Base-by-base conservation (phyloP, 2,797 vertebrate genomes). In the Apogon talboti region DNA sequence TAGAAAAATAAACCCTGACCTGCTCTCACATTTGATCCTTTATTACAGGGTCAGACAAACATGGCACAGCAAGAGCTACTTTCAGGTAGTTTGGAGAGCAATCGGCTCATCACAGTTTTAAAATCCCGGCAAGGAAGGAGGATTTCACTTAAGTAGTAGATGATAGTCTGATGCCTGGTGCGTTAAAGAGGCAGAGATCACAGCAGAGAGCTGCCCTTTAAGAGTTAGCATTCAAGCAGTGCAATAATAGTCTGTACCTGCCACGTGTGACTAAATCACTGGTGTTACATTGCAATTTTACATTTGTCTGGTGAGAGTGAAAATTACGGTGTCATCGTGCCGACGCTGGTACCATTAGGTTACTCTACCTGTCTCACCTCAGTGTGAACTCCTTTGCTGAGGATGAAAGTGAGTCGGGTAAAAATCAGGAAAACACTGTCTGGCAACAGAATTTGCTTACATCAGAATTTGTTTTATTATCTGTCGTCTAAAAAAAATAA, bases 41-140 rank as follows among this genome's bases (percentile, higher is more conserved):
- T 78, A 59, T 78, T 76, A 73, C 54, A 47, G 60, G 77, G 68
- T 75, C 72, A 66, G 43, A 64, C 58, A 74, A 86, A 86, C 59
- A 74, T 30, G 56, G 51, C 74, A 46, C 49, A 74, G 66, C 60
- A 16, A 79, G 68, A 74, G 80, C 75, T 87, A 79, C 87, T 91
- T 91, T 90, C 63, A n/a, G 10, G 52, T 45, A 14, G 66, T 81
- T 88, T 81, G 33, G 43, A 79, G 79, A 77, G 72, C 70, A 79
- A 62, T 72, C 64, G n/a, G 71, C 76, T 88, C 79, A 79, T 50
- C 1, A 30, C 8, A 28, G n/a, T 79, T 74, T 86, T 80, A 70
- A 86, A 91, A 86, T 84, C 79, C 65, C 60, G 21, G 60, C 55
- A 54, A 82, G 48, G 60, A 72, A 11, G 19, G 57, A 75, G 65